Conservation (phyloP, 2,113 vertebrate species). For the Brevimyrus niger region DNA sequence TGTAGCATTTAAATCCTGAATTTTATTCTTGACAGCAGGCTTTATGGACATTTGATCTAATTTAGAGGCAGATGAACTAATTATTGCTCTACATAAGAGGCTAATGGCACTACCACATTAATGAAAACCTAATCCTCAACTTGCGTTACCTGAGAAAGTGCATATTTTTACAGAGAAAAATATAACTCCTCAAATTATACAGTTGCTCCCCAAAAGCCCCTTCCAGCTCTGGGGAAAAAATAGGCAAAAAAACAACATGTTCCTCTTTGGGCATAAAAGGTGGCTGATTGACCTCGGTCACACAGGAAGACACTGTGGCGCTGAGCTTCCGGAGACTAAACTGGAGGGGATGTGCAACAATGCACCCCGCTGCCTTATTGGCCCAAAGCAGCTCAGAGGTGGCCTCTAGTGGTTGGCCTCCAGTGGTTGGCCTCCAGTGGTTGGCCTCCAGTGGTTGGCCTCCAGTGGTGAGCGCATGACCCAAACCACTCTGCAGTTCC, state of each 20-base stretch:
- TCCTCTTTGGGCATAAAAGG: not conserved
- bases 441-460: too few relatives aligned
- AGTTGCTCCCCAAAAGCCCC: not conserved
- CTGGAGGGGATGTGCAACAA: not conserved
- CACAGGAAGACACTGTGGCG: not conserved
- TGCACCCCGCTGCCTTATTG: not conserved
- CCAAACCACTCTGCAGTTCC: not conserved
- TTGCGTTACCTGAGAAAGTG: not conserved
- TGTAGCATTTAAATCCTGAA: not conserved
- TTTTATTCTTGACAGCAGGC: not conserved
- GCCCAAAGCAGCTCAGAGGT: not conserved
- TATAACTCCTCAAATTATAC: not conserved
- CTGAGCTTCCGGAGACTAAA: not conserved
- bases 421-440: too few relatives aligned
- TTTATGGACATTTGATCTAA: not conserved
- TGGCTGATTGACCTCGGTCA: not conserved
- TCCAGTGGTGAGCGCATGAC: not conserved
- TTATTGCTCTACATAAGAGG: not conserved
- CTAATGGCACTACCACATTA: not conserved
- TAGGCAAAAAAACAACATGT: not conserved
- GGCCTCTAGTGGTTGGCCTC: not conserved
- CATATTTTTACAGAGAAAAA: not conserved
- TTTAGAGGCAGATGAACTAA: not conserved
- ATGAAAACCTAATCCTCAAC: not conserved
- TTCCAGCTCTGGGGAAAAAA: not conserved